phyloP scores from a whole-genome alignment of 2,888 invertebrate species.

The Argynnis bischoffii region DNA sequence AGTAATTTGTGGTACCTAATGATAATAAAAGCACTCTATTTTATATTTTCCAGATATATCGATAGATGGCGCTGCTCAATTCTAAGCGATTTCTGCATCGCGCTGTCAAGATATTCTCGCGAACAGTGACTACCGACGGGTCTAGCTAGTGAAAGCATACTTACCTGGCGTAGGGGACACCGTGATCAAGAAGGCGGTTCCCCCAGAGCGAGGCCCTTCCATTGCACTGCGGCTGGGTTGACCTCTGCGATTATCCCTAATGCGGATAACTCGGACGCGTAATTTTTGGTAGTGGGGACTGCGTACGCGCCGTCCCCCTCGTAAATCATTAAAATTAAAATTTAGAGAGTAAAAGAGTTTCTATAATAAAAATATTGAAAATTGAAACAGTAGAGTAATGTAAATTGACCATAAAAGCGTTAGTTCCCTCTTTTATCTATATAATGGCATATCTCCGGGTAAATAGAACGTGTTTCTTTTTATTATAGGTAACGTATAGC shows the following conservation, averaged over 20 bases:
- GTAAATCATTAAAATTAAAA: too few species aligned
- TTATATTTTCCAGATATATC: neutral
- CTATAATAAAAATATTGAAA: neutral
- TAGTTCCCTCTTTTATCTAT: too few species aligned
- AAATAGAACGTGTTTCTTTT: too few species aligned
- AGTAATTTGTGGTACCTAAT: too few species aligned
- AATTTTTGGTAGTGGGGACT: slow-evolving; percentile 60
- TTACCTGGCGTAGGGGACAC: slow-evolving; percentile 52
- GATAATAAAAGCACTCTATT: too few species aligned
- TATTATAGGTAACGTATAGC: too few species aligned
- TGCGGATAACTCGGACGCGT: slow-evolving; percentile 59
- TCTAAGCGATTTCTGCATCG: slow-evolving; percentile 13
- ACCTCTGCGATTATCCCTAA: slow-evolving; percentile 60
- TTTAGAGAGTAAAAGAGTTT: too few species aligned
- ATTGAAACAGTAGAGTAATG: too few species aligned
- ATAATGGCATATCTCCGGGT: too few species aligned
- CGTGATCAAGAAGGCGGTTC: slow-evolving; percentile 59
- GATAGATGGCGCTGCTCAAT: slow-evolving; percentile 22
- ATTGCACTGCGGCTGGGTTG: slow-evolving; percentile 60
- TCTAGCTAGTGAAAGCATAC: slow-evolving; percentile 29
- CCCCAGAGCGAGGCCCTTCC: slow-evolving; percentile 55
- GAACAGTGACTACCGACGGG: slow-evolving; percentile 9
- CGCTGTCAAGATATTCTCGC: slow-evolving; percentile 28
- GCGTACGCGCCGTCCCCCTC: slow-evolving; percentile 44
- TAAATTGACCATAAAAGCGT: too few species aligned